Evolutionary conservation across 1,140 invertebrate species (phyloP).

Genomic region (Euwallacea fornicatus): DNA sequence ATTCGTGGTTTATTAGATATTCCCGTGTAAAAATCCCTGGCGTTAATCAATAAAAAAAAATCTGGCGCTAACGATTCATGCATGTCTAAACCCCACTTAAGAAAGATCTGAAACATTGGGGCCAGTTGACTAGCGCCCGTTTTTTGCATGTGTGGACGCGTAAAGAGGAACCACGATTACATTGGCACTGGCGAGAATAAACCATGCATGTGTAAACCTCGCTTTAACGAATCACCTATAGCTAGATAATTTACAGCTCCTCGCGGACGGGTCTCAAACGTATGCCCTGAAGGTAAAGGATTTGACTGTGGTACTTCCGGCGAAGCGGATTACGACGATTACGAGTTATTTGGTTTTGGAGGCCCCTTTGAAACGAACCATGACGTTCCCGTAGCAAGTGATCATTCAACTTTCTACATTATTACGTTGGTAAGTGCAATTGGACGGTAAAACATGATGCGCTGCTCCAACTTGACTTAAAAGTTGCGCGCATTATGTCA

Average conservation of each 20-base stretch:
- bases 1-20: no score
- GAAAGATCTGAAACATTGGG: no score
- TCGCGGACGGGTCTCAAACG: constrained; percentile 15
- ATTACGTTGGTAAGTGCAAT: constrained; percentile 32
- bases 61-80: no score
- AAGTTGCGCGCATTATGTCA: no score
- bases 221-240: background rate
- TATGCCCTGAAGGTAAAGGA: constrained; percentile 38
- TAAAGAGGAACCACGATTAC: no score
- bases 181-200: background rate
- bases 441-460: background rate
- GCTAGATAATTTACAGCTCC: constrained; percentile 10
- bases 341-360: background rate
- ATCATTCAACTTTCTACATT: constrained; percentile 32
- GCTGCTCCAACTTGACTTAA: no score
- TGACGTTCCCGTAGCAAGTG: constrained; percentile 2
- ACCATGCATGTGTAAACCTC: background rate
- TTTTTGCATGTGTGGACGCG: no score
- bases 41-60: no score
- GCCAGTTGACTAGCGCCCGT: no score
- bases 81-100: no score
- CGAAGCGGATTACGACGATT: constrained; percentile 25
- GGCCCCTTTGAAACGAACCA: background rate
- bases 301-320: constrained; percentile 29
- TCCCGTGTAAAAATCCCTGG: no score